Percentiles rank a stretch among this genome's conserved stretches.
Conservation (phyloP, 2,113 vertebrate species). For the Todiramphus saurophagus region DNA sequence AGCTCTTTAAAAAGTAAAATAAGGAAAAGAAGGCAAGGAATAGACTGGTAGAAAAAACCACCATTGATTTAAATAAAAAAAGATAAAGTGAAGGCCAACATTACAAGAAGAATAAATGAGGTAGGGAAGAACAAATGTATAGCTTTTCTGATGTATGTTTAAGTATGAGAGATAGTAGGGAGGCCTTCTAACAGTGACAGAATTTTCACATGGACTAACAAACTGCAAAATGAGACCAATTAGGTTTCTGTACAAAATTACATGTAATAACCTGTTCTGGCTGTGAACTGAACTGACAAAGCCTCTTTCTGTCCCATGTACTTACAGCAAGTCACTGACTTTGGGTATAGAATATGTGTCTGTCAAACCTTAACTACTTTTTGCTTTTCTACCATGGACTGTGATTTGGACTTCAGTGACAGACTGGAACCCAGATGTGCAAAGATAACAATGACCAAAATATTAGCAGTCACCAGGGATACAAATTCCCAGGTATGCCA, state of each 20-base stretch:
- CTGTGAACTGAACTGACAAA: background rate
- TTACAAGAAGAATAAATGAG: background rate
- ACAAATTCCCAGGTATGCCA: background rate
- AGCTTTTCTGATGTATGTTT: background rate
- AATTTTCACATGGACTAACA: background rate
- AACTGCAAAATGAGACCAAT: background rate
- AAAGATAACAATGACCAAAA: background rate
- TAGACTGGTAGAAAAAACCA: background rate
- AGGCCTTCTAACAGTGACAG: background rate
- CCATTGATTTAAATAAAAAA: background rate
- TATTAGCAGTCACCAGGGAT: background rate
- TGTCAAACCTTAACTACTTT: background rate
- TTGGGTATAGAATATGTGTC: background rate
- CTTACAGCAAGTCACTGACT: background rate
- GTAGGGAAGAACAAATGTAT: background rate
- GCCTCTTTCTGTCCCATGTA: background rate
- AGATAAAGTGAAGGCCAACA: background rate
- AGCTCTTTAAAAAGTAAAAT: background rate
- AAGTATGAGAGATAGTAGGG: background rate
- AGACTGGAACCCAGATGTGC: background rate
- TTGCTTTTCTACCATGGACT: background rate
- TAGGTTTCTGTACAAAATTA: background rate
- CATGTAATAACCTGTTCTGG: background rate
- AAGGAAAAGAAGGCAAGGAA: background rate
- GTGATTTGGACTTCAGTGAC: background rate